Conservation (phyloP, 2,113 vertebrate species). For the Chloroceryle aenea region DNA sequence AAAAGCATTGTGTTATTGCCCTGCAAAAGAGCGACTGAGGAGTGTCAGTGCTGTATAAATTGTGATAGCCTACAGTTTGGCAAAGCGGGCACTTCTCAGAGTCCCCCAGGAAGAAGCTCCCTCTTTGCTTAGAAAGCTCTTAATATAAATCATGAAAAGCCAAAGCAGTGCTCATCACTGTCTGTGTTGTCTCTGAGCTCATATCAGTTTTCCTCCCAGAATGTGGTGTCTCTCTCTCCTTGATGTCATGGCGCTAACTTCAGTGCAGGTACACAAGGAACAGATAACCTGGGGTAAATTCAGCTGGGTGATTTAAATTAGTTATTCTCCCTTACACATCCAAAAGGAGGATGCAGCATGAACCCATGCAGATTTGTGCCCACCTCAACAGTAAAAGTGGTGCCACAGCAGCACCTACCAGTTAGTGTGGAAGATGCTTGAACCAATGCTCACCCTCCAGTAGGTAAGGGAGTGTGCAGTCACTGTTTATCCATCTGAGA, state of each 20-base stretch:
- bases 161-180: not conserved
- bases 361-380: not conserved
- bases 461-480: fast-evolving
- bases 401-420: not conserved
- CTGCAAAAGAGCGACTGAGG: not conserved
- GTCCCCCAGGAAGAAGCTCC: not conserved
- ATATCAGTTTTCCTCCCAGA: not conserved
- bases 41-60: not conserved
- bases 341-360: not conserved
- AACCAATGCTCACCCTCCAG: not conserved
- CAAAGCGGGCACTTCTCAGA: not conserved
- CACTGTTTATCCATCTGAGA: not conserved
- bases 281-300: not conserved
- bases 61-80: not conserved
- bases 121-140: not conserved
- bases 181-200: not conserved
- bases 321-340: not conserved
- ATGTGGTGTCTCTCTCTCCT: fast-evolving
- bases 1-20: not conserved
- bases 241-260: not conserved
- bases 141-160: not conserved
- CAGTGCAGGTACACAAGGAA: not conserved
- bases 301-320: not conserved
- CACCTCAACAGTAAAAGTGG: not conserved
- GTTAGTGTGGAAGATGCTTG: not conserved